Evolutionary conservation across 2,888 invertebrate genomes (phyloP).

Genomic region (Hirtodrosophila alboralis): DNA sequence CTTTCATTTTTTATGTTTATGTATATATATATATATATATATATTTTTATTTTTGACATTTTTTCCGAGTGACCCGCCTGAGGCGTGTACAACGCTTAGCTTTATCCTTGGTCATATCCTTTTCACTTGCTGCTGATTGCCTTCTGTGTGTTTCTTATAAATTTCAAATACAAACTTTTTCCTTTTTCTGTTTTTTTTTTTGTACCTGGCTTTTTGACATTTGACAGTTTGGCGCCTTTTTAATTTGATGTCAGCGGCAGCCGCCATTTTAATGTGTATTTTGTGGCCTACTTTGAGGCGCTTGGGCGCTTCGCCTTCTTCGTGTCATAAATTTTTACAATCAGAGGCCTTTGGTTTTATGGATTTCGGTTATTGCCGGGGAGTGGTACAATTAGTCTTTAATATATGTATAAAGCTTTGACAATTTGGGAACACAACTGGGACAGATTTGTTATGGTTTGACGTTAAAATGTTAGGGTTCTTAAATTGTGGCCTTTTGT

Average conservation of each 20-base stretch:
- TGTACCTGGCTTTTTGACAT: slow-evolving; percentile 59
- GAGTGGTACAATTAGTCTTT: slow-evolving; percentile 62
- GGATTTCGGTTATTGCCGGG: too few species aligned
- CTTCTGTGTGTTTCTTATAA: slow-evolving; percentile 38
- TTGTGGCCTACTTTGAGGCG: slow-evolving; percentile 56
- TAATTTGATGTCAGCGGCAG: slow-evolving; percentile 56
- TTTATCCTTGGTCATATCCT: slow-evolving; percentile 38
- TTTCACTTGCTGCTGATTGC: slow-evolving; percentile 47
- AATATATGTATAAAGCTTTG: slow-evolving; percentile 42
- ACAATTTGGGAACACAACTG: slow-evolving; percentile 31
- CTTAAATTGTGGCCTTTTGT: not conserved
- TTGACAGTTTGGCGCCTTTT: slow-evolving; percentile 73
- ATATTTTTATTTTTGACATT: slow-evolving; percentile 27
- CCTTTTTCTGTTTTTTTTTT: too few species aligned
- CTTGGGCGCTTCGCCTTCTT: slow-evolving; percentile 12
- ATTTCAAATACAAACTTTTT: slow-evolving; percentile 48
- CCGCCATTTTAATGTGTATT: slow-evolving; percentile 56
- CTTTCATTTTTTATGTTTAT: slow-evolving; percentile 37
- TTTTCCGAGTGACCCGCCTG: slow-evolving; percentile 40
- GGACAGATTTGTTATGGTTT: slow-evolving; percentile 20
- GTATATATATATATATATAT: slow-evolving; percentile 24
- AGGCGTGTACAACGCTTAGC: slow-evolving; percentile 33
- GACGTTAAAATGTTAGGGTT: too few species aligned
- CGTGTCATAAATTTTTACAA: slow-evolving; percentile 64
- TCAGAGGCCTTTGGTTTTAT: slow-evolving; percentile 49